Base-by-base conservation (phyloP, 2,797 vertebrate genomes). In the Pteropus rufus region DNA sequence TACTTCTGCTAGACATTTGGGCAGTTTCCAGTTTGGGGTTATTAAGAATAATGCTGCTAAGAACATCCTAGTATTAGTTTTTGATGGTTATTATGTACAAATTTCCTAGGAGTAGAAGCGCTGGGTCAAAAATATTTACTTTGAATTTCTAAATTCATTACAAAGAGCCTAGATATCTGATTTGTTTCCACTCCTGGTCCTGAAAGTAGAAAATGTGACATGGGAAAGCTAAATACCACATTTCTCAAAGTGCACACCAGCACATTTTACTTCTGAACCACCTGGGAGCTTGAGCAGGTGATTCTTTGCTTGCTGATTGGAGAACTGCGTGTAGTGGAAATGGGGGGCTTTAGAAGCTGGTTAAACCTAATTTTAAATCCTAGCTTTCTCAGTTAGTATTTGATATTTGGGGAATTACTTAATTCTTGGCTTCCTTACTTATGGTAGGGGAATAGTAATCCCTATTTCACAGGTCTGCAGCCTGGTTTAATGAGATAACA, bases 141-240 rank as follows among this genome's bases (percentile, higher is more conserved):
- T 97, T 64, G 56, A 94, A 77, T 92, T 89, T 97, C 75, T 84
- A 81, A 67, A 88, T 93, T 83, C 86, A 89, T 75, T 95, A 82
- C 46, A 64, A 77, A 89, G 52, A 80, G 73, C 49, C 36, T 70
- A 52, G 73, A 39, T 62, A 75, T 58, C 79, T 62, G 76, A 80
- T 89, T 76, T 86, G 21, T 92, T 97, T 87, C 49, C 75, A 83
- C 31, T 94, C 31, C 31, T 80, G 62, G 75, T 84, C 65, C 75
- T 60, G 3, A 79, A 92, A 58, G 76, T 44, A 31, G 58, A 65
- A 82, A 60, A 39, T 56, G 44, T 92, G 77, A 85, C 29, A 64
- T 0, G 0, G 39, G 49, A 95, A 41, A 84, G 52, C 52, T 92
- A 76, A 90, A 73, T 52, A 39, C 60, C 76, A 85, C 73, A 54